Conservation (phyloP, 2,113 vertebrate genomes). For the Strix uralensis region DNA sequence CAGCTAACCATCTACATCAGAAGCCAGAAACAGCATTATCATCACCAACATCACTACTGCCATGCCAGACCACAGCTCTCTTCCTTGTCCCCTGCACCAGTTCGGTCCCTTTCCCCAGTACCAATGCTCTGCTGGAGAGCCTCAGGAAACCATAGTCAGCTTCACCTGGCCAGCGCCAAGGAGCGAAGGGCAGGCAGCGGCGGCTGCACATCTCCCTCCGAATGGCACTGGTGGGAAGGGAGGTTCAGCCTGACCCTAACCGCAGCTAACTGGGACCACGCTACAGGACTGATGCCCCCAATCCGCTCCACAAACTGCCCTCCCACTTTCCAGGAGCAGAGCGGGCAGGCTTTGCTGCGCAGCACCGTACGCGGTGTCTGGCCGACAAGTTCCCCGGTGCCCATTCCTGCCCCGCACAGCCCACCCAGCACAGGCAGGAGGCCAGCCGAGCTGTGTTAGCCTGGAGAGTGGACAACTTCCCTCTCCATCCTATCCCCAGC, state of each 20-base stretch:
- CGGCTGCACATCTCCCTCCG: background rate
- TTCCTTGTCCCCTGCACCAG: background rate
- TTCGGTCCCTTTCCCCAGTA: background rate
- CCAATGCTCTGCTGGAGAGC: background rate
- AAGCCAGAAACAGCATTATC: background rate
- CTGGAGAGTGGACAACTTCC: background rate
- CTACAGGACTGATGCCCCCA: background rate
- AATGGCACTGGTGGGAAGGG: accelerated
- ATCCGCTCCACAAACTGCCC: background rate
- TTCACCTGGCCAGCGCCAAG: no score
- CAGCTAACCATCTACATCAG: background rate
- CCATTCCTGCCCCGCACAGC: accelerated
- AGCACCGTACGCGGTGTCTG: accelerated
- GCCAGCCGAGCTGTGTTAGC: background rate
- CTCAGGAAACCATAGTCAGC: background rate
- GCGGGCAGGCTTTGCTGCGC: background rate
- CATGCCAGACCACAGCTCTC: background rate
- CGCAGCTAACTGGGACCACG: background rate
- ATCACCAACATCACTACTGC: background rate
- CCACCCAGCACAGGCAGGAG: background rate
- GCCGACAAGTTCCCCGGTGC: background rate
- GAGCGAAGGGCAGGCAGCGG: no score
- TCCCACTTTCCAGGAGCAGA: background rate
- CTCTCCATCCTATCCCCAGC: background rate
- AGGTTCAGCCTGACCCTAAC: background rate